Evolutionary conservation across 2,113 vertebrate species (phyloP).

Genomic region (Crocuta crocuta): DNA sequence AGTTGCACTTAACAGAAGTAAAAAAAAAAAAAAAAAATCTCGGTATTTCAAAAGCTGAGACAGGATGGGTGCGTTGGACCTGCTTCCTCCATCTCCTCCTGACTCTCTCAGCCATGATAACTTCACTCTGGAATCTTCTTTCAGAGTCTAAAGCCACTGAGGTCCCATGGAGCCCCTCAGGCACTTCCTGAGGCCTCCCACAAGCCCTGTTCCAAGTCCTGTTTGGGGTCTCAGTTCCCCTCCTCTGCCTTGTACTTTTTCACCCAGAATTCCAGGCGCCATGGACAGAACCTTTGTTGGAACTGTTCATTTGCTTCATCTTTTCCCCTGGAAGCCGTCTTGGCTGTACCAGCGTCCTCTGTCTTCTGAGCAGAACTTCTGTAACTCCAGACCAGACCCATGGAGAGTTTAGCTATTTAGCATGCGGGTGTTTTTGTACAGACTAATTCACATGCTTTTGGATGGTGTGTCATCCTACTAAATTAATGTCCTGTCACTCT

Average conservation of each 20-base stretch:
- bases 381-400: not conserved
- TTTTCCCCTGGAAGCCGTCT: not conserved
- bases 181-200: not conserved
- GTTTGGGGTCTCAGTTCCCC: not conserved
- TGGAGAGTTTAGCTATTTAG: not conserved
- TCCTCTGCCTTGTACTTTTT: not conserved
- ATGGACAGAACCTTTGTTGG: accelerated
- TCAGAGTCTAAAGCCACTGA: not conserved
- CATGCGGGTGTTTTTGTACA: accelerated
- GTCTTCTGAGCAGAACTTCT: not conserved
- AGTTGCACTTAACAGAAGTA: not conserved
- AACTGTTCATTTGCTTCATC: not conserved
- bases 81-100: not conserved
- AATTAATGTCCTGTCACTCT: not conserved
- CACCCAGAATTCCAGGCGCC: not conserved
- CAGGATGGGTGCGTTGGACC: not conserved
- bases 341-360: accelerated
- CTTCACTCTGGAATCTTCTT: not conserved
- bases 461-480: not conserved
- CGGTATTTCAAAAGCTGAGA: not conserved
- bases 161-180: not conserved
- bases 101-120: not conserved
- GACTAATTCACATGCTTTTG: not conserved
- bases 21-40: not conserved
- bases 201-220: not conserved